These are phyloP conservation scores for Gymnosoma rotundatum DNA, from an alignment of 2,888 invertebrate species.

Conservation along the genomic window DNA sequence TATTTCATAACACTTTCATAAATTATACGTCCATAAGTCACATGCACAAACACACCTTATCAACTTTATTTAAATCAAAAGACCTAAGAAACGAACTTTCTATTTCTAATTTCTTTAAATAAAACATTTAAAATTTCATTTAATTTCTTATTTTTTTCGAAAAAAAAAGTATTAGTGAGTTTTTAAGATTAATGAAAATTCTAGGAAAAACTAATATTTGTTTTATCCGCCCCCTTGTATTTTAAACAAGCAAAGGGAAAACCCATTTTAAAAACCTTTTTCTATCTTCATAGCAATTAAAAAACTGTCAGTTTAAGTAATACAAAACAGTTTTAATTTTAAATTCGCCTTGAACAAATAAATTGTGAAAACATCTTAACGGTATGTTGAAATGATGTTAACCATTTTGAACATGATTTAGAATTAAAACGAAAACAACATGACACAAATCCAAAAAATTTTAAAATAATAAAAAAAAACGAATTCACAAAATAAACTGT, in stretches of 20 bases:
- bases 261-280: conserved; percentile 3
- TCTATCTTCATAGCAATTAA: conserved; percentile 17
- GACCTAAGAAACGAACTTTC: conserved; percentile 38
- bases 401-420: conserved; percentile 51
- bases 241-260: conserved; percentile 18
- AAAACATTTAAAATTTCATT: too few species aligned
- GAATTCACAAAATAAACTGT: background rate
- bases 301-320: conserved; percentile 37
- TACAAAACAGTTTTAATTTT: background rate
- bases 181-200: conserved; percentile 16
- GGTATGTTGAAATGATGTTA: conserved; percentile 56
- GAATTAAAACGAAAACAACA: conserved; percentile 51
- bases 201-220: conserved; percentile 33
- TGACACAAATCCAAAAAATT: conserved; percentile 15
- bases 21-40: too few species aligned
- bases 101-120: background rate
- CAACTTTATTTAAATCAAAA: conserved; percentile 25
- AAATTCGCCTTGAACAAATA: background rate
- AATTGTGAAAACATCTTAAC: conserved; percentile 8
- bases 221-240: conserved; percentile 21
- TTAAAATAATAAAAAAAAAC: conserved; percentile 11
- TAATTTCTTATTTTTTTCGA: too few species aligned
- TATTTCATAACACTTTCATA: too few species aligned
- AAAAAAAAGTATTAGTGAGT: background rate
- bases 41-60: too few species aligned